Conservation (phyloP, 2,888 invertebrate genomes). For the Noctua fimbriata region DNA sequence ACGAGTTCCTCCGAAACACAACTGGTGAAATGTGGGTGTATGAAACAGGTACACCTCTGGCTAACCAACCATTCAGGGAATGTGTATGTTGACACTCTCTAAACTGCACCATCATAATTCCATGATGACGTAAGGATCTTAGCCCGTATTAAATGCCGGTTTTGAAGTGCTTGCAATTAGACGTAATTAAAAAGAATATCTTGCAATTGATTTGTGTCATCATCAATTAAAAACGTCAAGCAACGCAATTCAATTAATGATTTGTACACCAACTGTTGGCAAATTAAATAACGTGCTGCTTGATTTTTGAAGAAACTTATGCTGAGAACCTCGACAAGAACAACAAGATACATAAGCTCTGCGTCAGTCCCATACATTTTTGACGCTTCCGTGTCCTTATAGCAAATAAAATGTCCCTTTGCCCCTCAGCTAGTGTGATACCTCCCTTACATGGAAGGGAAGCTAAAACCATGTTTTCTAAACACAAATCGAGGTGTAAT, state of each 20-base stretch:
- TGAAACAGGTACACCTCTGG: not conserved
- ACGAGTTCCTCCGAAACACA: not conserved
- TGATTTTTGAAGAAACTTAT: not conserved
- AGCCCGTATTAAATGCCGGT: not conserved
- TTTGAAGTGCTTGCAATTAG: constrained; percentile 21
- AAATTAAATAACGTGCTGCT: not conserved
- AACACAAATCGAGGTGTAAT: constrained; percentile 67
- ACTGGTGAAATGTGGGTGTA: not conserved
- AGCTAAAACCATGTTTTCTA: constrained; percentile 54
- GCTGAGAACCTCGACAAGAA: not conserved
- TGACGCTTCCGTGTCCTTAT: too few relatives aligned
- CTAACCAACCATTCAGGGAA: not conserved
- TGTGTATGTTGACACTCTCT: not conserved
- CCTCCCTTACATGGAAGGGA: constrained; percentile 37
- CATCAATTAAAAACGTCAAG: constrained; percentile 16
- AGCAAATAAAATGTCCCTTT: not conserved
- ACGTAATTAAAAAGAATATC: not conserved
- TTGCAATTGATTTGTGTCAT: constrained; percentile 8
- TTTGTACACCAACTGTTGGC: not conserved
- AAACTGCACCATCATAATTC: not conserved
- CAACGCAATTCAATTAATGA: constrained; percentile 9
- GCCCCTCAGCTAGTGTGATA: not conserved
- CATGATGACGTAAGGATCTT: not conserved
- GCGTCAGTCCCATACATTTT: not conserved
- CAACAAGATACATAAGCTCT: not conserved